Conservation (phyloP, 2,888 invertebrate genomes). For the Scaptomyza flava region DNA sequence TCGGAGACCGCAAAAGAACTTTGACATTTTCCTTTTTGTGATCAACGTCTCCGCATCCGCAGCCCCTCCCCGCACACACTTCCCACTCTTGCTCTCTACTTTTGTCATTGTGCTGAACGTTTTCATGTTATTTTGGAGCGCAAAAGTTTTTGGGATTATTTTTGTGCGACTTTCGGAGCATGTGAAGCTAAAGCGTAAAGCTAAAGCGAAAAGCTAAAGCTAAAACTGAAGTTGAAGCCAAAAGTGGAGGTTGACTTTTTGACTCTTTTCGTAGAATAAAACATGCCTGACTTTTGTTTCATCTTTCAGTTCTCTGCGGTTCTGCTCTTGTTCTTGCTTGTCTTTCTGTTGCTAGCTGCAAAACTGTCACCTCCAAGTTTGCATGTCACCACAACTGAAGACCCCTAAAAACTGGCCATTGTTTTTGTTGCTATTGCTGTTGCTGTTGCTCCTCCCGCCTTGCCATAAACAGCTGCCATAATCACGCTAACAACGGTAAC, state of each 20-base stretch:
- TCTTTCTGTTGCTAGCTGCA: slow-evolving; percentile 27
- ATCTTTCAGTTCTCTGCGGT: slow-evolving; percentile 35
- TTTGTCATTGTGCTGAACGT: slow-evolving; percentile 62
- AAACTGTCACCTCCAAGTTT: slow-evolving; percentile 60
- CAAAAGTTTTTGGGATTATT: slow-evolving; percentile 76
- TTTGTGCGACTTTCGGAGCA: slow-evolving; percentile 72
- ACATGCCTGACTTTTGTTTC: slow-evolving; percentile 73
- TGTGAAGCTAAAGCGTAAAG: slow-evolving; percentile 47
- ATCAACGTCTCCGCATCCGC: slow-evolving; percentile 60
- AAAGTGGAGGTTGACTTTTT: slow-evolving; percentile 69
- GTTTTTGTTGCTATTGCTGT: slow-evolving; percentile 43
- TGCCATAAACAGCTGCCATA: slow-evolving; percentile 49
- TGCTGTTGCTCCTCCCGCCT: slow-evolving; percentile 5
- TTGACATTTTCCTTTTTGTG: slow-evolving; percentile 76
- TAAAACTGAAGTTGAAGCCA: slow-evolving; percentile 35
- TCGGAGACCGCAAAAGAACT: slow-evolving; percentile 75
- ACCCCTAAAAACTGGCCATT: slow-evolving; percentile 51
- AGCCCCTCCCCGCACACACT: slow-evolving; percentile 10
- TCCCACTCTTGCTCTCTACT: slow-evolving; percentile 1
- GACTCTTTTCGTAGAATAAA: slow-evolving; percentile 69
- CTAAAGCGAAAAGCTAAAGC: slow-evolving; percentile 46
- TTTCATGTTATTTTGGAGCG: slow-evolving; percentile 72
- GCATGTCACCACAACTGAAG: slow-evolving; percentile 56
- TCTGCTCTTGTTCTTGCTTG: slow-evolving; percentile 15
- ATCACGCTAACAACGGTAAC: slow-evolving; percentile 56